A percentile compares a stretch with the other conserved stretches of the same genome.
phyloP scores from a whole-genome alignment of 2,888 invertebrate genomes.

The Diadromus collaris region DNA sequence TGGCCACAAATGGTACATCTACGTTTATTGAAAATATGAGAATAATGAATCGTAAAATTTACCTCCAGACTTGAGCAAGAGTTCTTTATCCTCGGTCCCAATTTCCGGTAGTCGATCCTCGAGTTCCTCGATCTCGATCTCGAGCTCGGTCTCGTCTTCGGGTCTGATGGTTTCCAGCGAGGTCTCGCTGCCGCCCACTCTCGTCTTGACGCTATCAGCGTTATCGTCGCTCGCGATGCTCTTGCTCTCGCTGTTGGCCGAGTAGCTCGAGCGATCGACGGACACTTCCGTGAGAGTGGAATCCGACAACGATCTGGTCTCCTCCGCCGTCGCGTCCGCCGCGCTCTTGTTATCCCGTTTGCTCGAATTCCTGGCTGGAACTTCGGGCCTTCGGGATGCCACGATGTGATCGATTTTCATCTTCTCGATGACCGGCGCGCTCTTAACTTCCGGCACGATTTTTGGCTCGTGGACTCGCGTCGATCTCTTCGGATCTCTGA shows the following conservation, averaged over 20 bases:
- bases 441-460: constrained; percentile 65
- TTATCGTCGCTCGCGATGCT: constrained; percentile 23
- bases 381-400: constrained; percentile 52
- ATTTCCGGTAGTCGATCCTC: constrained; percentile 67
- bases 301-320: constrained; percentile 34
- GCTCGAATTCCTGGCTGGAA: constrained; percentile 55
- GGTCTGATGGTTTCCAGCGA: constrained; percentile 56
- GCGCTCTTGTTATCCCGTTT: constrained; percentile 52
- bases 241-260: constrained; percentile 23
- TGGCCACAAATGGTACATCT: too few species aligned
- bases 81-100: constrained; percentile 73
- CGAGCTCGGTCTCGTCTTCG: constrained; percentile 68
- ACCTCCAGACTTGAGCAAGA: constrained; percentile 75
- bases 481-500: constrained; percentile 70
- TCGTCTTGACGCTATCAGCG: constrained; percentile 14
- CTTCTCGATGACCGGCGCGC: constrained; percentile 61
- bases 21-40: too few species aligned
- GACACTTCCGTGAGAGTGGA: constrained; percentile 40
- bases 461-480: constrained; percentile 69
- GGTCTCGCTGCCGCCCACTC: constrained; percentile 39
- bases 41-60: constrained; percentile 44
- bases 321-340: constrained; percentile 24
- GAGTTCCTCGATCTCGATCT: constrained; percentile 70
- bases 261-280: constrained; percentile 10
- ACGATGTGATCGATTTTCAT: constrained; percentile 66